Percentiles rank a stretch among this genome's conserved stretches.
Evolutionary conservation across 1,140 invertebrate species (phyloP).

Genomic region (Diabrotica undecimpunctata): DNA sequence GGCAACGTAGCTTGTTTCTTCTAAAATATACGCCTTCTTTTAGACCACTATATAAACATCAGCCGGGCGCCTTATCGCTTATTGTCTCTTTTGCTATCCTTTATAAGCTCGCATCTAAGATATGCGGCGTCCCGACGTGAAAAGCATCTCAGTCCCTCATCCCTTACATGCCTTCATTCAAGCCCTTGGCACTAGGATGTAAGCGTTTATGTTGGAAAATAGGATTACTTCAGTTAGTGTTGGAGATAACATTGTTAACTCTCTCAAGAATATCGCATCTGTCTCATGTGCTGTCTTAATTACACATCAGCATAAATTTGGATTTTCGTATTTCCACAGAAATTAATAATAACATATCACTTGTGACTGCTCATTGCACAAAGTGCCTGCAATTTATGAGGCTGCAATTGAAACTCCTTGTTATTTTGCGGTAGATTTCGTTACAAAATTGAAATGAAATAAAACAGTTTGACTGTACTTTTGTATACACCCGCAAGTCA

Average conservation of each 20-base stretch:
- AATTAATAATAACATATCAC: background rate
- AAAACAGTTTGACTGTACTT: too few relatives aligned
- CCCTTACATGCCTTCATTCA: slow-evolving; percentile 10
- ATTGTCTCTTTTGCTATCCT: background rate
- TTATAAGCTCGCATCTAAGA: background rate
- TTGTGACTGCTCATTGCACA: too few relatives aligned
- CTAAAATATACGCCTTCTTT: background rate
- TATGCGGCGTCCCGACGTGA: background rate
- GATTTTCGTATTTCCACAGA: background rate
- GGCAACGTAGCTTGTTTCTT: too few relatives aligned
- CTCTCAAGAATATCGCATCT: background rate
- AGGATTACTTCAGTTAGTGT: slow-evolving; percentile 20
- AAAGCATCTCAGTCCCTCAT: background rate
- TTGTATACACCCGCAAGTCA: too few relatives aligned
- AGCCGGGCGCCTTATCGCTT: background rate
- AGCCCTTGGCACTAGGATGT: slow-evolving; percentile 15
- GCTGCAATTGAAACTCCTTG: too few relatives aligned
- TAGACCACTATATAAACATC: background rate
- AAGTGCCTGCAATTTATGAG: too few relatives aligned
- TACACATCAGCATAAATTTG: background rate
- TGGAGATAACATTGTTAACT: slow-evolving; percentile 16
- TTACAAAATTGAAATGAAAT: too few relatives aligned
- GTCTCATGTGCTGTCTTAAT: background rate
- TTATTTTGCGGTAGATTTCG: too few relatives aligned
- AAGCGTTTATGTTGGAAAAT: slow-evolving; percentile 17